These are phyloP conservation scores for Anguilla japonica DNA, from an alignment of 2,113 vertebrate species.

Conservation along the genomic window DNA sequence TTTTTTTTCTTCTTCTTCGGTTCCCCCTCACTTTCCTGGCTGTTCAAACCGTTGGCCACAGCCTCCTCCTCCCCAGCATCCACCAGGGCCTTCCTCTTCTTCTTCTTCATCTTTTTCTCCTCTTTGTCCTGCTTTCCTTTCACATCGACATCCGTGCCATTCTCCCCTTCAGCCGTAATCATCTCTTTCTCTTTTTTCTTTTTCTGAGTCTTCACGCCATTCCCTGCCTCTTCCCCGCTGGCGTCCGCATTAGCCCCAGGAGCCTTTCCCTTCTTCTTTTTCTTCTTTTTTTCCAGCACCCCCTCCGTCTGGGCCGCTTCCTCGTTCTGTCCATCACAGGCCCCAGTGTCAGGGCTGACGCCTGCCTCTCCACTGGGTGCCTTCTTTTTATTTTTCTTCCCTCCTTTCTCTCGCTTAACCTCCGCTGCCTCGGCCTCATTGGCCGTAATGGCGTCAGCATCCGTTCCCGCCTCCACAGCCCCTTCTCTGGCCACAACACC, in stretches of 20 bases:
- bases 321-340: slow-evolving; percentile 10
- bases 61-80: slow-evolving; percentile 18
- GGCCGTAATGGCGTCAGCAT: neutral
- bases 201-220: neutral
- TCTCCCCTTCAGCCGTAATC: neutral
- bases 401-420: slow-evolving; percentile 29
- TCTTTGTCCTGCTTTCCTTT: slow-evolving; percentile 17
- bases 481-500: neutral
- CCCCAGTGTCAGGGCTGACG: neutral
- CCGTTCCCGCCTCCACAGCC: neutral
- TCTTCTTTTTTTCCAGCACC: neutral
- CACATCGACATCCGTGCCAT: neutral
- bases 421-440: neutral
- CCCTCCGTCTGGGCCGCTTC: neutral
- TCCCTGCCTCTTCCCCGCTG: neutral
- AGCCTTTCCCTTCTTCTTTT: neutral
- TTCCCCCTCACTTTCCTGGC: neutral
- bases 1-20: slow-evolving; percentile 30
- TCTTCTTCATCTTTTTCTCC: neutral
- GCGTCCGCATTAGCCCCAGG: neutral
- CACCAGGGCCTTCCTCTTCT: neutral
- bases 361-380: neutral
- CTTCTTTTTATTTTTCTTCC: slow-evolving; percentile 19
- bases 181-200: neutral
- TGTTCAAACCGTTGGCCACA: neutral